Evolutionary conservation across 2,888 invertebrate species (phyloP), one percentile per base, ranked within the genome.

Genomic region (Aspidiotus destructor): DNA sequence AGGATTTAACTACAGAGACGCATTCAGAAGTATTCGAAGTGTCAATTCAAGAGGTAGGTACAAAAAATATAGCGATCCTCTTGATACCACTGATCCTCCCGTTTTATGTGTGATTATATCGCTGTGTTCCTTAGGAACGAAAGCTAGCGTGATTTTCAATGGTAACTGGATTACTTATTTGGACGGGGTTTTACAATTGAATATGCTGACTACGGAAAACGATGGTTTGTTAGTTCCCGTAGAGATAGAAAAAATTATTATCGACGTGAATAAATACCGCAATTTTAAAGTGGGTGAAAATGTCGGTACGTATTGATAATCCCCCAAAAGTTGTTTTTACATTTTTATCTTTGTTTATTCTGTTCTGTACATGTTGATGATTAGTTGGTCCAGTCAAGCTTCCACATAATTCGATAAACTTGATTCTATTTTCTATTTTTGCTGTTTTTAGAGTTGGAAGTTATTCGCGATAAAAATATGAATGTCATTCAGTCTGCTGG

Each of bases 1-100:
- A 73, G 88, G 88, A 2, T 86, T 88, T 74, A 85, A 78, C 62
- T 78, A 78, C 70, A 74, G 75, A 6, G 74, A 74, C 7, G 70
- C 71, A 0, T 78, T 77, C 73, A 74, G 76, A 72, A 79, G 80
- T n/a, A 77, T 81, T 40, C 42, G 74, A 3, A 73, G 74, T 44
- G 75, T 78, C 6, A 68, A 71, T 15, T 42, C 28, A 2, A 60
- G 65, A 60, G 71, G 71, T 70, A 60, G 71, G 71, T 70, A 68
- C 28, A 28, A 28, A 28, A 28, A 28, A 28, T 28, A 28, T 28
- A 28, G 11, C 40, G 28, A 13, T 41, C 53, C 10, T n/a, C n/a
- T 2, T 48, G 10, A 16, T 42, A 16, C 7, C 15, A n/a, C 44
- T 16, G 5, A 48, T 42, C 48, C 16, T 15, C 11, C n/a, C 48